phyloP scores from a whole-genome alignment of 2,888 invertebrate species.

The Eupelmus urozonus region DNA sequence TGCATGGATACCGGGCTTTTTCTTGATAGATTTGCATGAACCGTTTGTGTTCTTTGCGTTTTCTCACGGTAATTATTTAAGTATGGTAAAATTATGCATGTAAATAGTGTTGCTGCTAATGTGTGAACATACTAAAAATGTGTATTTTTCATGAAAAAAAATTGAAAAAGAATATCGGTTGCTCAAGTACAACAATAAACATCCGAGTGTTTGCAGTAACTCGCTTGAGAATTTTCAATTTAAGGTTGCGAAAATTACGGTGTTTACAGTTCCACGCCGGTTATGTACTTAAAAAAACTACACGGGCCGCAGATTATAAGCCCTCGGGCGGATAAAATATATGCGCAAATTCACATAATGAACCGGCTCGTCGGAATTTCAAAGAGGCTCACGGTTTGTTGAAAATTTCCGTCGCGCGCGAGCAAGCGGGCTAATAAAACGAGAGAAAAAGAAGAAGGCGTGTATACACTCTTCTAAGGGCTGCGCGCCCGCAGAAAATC shows the following conservation, averaged over 20 bases:
- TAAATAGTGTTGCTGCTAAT: too few species aligned
- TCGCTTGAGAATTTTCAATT: slow-evolving; percentile 26
- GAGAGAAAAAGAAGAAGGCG: neutral
- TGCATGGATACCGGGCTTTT: neutral
- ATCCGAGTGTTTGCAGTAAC: neutral
- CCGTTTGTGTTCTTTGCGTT: neutral
- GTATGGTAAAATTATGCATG: too few species aligned
- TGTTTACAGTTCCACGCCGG: slow-evolving; percentile 20
- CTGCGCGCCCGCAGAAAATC: slow-evolving; percentile 5
- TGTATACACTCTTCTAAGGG: neutral
- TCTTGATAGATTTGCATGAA: neutral
- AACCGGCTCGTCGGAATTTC: slow-evolving; percentile 23
- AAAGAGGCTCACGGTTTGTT: slow-evolving; percentile 36
- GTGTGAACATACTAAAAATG: too few species aligned
- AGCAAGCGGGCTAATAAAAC: slow-evolving; percentile 1
- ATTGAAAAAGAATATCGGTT: too few species aligned
- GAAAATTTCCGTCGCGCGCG: slow-evolving; percentile 26
- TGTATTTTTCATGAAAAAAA: too few species aligned
- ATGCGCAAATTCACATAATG: slow-evolving; percentile 31
- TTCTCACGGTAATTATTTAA: neutral
- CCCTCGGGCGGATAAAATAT: slow-evolving; percentile 41
- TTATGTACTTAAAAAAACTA: slow-evolving; percentile 24
- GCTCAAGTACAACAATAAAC: neutral
- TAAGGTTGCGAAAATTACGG: slow-evolving; percentile 15
- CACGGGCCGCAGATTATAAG: slow-evolving; percentile 15